These are phyloP conservation scores for Agriopis leucophaearia DNA, from an alignment of 2,888 invertebrate species.

Conservation along the genomic window DNA sequence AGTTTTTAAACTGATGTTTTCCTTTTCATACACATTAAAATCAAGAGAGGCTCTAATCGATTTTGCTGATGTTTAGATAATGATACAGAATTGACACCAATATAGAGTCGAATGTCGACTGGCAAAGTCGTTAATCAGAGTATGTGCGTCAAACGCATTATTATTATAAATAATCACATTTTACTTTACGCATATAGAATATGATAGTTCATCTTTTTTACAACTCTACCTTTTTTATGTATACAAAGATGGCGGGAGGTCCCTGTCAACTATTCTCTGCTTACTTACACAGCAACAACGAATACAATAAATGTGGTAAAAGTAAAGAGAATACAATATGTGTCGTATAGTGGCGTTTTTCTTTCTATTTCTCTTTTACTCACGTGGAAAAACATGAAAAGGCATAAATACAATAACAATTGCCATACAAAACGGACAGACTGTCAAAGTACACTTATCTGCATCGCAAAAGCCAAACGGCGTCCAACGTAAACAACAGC, in stretches of 20 bases:
- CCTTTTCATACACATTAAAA: background rate
- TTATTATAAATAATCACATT: background rate
- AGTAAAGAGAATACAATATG: too few relatives aligned
- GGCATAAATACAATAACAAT: background rate
- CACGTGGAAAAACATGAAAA: background rate
- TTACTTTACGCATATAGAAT: background rate
- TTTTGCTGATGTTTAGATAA: background rate
- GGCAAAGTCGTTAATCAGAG: constrained; percentile 25
- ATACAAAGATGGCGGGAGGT: background rate
- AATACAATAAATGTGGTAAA: too few relatives aligned
- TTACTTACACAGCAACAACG: too few relatives aligned
- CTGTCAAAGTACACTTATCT: too few relatives aligned
- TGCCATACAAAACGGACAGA: background rate
- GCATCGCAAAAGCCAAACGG: too few relatives aligned
- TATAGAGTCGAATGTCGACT: constrained; percentile 4
- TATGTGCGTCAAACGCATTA: constrained; percentile 48
- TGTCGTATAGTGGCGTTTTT: too few relatives aligned
- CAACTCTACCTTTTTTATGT: background rate
- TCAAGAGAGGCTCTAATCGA: too few relatives aligned
- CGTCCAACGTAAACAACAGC: too few relatives aligned
- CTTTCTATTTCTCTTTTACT: background rate
- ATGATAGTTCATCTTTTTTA: background rate
- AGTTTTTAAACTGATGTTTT: background rate
- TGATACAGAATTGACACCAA: constrained; percentile 5
- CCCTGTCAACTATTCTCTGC: background rate